Base-by-base conservation (phyloP, 2,888 invertebrate genomes). In the Eutolmus rufibarbis region DNA sequence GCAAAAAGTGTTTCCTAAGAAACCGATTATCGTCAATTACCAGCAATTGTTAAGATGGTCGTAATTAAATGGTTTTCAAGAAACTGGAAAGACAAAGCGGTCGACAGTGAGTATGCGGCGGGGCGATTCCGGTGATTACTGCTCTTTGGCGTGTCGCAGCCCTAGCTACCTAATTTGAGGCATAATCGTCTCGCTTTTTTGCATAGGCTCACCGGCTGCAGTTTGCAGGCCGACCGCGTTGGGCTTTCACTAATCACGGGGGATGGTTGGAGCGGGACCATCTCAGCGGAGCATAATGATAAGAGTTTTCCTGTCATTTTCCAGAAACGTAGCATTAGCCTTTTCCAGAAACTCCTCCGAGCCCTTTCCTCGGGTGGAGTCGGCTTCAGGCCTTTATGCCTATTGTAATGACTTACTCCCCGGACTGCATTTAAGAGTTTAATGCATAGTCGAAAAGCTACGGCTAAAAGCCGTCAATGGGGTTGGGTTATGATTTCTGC, bases 1-100 rank as follows among this genome's bases (percentile, higher is more conserved):
- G 86, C 66, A 79, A 88, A 86, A 88, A 86, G 79, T 86, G 78
- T 78, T 84, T 88, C 84, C 87, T 82, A 78, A 86, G 88, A 88
- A 86, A 84, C 84, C 86, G 86, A 88, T 88, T 88, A 84, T 86
- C 84, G 76, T 81, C 88, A 88, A 88, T 88, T 88, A 88, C 77
- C 56, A 79, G 82, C 86, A 85, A 74, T 88, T 76, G 57, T 40
- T 76, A 82, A 82, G 82, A 88, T 88, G 51, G 86, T 74, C 81
- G 84, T 82, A 88, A 88, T 88, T 88, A 86, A 86, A 86, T 78
- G 84, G 43, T 87, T 82, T 78, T 79, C 77, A 86, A 81, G 77
- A 51, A 77, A 66, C 78, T 57, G 56, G 82, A 82, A 57, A 82
- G 82, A 82, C 82, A 82, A 82, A 82, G 82, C 56, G 19, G 56